Base-by-base conservation (phyloP, 2,888 invertebrate genomes). In the Vesta saturnalis region DNA sequence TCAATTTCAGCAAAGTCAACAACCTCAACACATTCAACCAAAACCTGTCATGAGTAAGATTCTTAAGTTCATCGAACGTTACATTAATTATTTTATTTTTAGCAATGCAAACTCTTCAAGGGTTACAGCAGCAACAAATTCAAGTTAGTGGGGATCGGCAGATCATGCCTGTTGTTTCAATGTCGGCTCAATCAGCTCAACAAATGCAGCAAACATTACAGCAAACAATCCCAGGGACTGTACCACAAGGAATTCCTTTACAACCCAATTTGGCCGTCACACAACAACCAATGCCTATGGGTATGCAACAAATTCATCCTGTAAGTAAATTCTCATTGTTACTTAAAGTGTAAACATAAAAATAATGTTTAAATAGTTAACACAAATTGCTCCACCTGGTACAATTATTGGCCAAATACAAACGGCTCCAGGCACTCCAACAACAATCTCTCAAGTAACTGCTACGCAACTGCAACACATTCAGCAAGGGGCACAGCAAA, bases 111-210 rank as follows among this genome's bases (percentile, higher is more conserved):
- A 85, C 89, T 0, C 83, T 90, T 72, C 87, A 88, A 67, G 83
- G 84, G 5, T 85, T 89, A 82, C 87, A 85, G 68, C 80, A 83
- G 69, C 85, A 84, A 69, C 82, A 82, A 69, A 77, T 83, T 22
- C 84, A 85, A 72, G 83, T 84, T 73, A 81, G 83, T 68, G 84
- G 85, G 16, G 87, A 87, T 49, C 86, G 89, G 64, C 87, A 87
- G 0, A 86, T 89, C 0, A 85, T 91, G 86, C 91, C 91, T 0
- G 91, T 91, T 0, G 90, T 91, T 0, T 90, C 91, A 0, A 90
- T 91, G 83, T 82, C 84, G 1, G 80, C 86, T 1, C 87, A 86
- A 63, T 81, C 85, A 0, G 86, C 86, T 0, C 86, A 88, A 82
- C 82, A 86, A 15, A 85, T 89, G 81, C 88, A 88, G 22, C 87